Percentiles rank a stretch among this genome's conserved stretches.
Evolutionary conservation across 2,888 invertebrate genomes (phyloP).

Genomic region (Hypomecis punctinalis): DNA sequence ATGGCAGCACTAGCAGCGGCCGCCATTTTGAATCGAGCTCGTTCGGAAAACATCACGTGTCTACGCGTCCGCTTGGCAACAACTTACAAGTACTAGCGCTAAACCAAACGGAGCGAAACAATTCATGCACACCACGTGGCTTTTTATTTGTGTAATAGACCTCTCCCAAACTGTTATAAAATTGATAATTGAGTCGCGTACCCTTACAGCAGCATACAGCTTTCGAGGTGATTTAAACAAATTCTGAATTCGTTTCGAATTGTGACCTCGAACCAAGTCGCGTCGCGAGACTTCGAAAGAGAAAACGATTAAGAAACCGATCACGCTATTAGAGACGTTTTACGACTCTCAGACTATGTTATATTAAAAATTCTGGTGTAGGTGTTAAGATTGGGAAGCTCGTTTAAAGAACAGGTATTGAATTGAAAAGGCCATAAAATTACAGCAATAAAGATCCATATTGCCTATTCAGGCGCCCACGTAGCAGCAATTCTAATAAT

Average conservation of each 20-base stretch:
- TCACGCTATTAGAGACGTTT: constrained; percentile 29
- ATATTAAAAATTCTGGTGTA: constrained; percentile 33
- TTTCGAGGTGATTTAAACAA: constrained; percentile 27
- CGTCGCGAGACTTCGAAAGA: constrained; percentile 33
- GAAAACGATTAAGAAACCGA: constrained; percentile 42
- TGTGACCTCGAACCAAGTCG: constrained; percentile 26
- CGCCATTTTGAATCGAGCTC: constrained; percentile 78
- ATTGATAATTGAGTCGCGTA: constrained; percentile 63
- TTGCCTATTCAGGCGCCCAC: constrained; percentile 54
- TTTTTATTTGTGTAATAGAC: constrained; percentile 79
- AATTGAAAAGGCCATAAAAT: constrained; percentile 44
- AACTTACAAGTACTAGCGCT: constrained; percentile 61
- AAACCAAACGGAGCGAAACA: constrained; percentile 81
- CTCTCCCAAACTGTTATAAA: constrained; percentile 55
- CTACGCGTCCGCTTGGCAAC: constrained; percentile 80
- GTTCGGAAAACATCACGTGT: constrained; percentile 79
- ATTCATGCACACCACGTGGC: constrained; percentile 77
- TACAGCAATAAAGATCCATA: constrained; percentile 49
- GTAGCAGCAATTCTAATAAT: constrained; percentile 53
- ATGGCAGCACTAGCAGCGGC: constrained; percentile 59
- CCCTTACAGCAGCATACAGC: constrained; percentile 44
- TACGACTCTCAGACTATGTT: constrained; percentile 34
- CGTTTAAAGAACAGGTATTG: constrained; percentile 36
- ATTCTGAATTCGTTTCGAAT: constrained; percentile 32
- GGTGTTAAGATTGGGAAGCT: constrained; percentile 37